Evolutionary conservation across 2,113 vertebrate genomes (phyloP), one percentile per base, ranked within the genome.

Genomic region (Osmerus eperlanus): DNA sequence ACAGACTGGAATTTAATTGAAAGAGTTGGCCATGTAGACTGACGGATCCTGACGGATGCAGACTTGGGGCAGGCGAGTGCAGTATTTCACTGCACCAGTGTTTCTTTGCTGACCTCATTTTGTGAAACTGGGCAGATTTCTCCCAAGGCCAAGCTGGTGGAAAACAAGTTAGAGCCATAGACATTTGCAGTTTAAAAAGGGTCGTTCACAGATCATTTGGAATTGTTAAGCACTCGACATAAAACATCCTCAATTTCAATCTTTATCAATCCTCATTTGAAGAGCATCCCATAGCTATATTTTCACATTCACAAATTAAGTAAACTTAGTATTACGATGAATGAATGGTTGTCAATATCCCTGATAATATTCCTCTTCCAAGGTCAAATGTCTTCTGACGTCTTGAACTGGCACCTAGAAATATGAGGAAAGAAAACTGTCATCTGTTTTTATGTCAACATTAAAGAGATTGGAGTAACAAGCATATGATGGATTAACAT

Each of bases 21-120:
- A 56, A 14, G 54, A 56, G 54, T 56, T 18, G 54, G 54, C 41
- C 9, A 18, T 15, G 54, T 56, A 56, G 54, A 3, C n/a, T 21
- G 58, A 19, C 7, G 18, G n/a, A 71, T 70, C 28, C 64, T 69
- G 71, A 63, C 68, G 75, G 41, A 47, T 47, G 41, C 41, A 47
- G 66, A 18, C 52, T 51, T 52, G 16, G 54, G 65, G 29, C 71
- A 70, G 65, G 65, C 78, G 54, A 12, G 55, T 70, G 67, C 68
- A 72, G 79, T 76, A 65, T 83, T 83, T 85, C 73, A 83, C 68
- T 78, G 74, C 80, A 59, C 82, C 82, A 81, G 0, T 76, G 68
- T 82, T 74, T 87, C 74, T 80, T 73, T 70, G 72, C 76, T 86
- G 87, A 86, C 86, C 88, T 89, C 70, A 78, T 89, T 90, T 83